phyloP scores from a whole-genome alignment of 2,113 vertebrate species.

The Albula goreensis region DNA sequence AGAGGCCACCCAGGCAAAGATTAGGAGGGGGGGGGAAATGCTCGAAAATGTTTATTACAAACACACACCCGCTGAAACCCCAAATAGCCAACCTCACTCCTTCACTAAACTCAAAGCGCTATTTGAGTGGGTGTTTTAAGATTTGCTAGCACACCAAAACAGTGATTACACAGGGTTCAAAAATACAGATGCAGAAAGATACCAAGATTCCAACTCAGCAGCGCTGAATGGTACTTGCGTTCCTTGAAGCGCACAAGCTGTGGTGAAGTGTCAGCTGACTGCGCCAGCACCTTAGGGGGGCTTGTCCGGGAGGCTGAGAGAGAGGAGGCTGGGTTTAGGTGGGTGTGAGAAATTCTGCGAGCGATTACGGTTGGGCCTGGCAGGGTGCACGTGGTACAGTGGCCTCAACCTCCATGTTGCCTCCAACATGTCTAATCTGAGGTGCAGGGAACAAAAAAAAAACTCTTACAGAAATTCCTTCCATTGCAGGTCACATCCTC shows the following conservation, averaged over 20 bases:
- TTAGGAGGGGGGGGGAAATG: slow-evolving; percentile 50
- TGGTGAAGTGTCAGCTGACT: slow-evolving; percentile 30
- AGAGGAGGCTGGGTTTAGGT: too few species aligned
- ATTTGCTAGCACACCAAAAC: slow-evolving; percentile 57
- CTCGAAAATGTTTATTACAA: slow-evolving; percentile 47
- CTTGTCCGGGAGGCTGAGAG: too few species aligned
- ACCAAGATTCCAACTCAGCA: slow-evolving; percentile 2
- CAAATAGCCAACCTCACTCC: slow-evolving; percentile 65
- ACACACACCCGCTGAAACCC: slow-evolving; percentile 64
- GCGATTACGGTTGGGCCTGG: too few species aligned
- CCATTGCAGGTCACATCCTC: too few species aligned
- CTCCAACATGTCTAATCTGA: too few species aligned
- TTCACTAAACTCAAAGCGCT: slow-evolving; percentile 70
- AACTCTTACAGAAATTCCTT: too few species aligned
- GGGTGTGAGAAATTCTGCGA: too few species aligned
- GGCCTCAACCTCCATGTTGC: too few species aligned
- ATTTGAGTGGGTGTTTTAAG: slow-evolving; percentile 66
- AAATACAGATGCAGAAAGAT: slow-evolving; percentile 43
- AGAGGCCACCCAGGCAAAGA: slow-evolving; percentile 67
- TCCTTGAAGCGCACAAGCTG: slow-evolving; percentile 32
- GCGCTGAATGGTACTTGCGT: slow-evolving; percentile 40
- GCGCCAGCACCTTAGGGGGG: too few species aligned
- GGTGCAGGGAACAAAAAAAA: too few species aligned
- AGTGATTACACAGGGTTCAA: slow-evolving; percentile 64
- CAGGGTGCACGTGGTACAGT: too few species aligned